These are phyloP conservation scores for Ornithoptera priamus DNA, from an alignment of 2,888 invertebrate species.

Conservation along the genomic window DNA sequence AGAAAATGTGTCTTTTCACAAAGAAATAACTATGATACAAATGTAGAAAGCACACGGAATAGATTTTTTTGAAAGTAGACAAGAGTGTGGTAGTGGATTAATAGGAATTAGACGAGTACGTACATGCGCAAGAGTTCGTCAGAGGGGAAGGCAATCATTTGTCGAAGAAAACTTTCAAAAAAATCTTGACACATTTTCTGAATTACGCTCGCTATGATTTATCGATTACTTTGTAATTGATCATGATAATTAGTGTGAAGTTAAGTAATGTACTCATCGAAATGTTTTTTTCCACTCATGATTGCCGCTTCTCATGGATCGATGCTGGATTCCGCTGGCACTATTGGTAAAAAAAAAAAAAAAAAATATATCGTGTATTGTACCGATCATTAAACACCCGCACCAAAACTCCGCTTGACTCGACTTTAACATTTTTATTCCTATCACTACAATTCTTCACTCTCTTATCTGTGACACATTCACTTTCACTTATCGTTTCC, in stretches of 20 bases:
- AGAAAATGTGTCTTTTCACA: constrained; percentile 90
- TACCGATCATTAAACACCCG: constrained; percentile 40
- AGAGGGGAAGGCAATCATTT: constrained; percentile 74
- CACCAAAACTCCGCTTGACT: constrained; percentile 67
- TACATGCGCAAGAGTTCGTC: constrained; percentile 47
- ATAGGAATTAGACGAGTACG: constrained; percentile 52
- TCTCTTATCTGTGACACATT: background rate
- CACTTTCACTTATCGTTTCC: background rate
- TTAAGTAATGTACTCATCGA: constrained; percentile 61
- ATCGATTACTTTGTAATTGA: constrained; percentile 35
- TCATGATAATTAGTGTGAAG: constrained; percentile 42
- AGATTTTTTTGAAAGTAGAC: constrained; percentile 83
- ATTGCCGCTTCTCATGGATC: constrained; percentile 79
- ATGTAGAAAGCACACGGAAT: constrained; percentile 63
- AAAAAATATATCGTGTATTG: constrained; percentile 43
- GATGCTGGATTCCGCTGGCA: constrained; percentile 72
- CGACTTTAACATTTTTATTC: constrained; percentile 33
- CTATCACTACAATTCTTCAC: constrained; percentile 3
- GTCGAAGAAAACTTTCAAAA: constrained; percentile 79
- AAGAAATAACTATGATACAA: constrained; percentile 82
- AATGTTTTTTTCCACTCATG: constrained; percentile 79
- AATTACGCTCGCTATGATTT: constrained; percentile 71
- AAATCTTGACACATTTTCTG: constrained; percentile 87
- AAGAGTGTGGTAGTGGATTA: constrained; percentile 75
- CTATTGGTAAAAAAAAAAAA: constrained; percentile 63